phyloP scores from a whole-genome alignment of 1,140 invertebrate genomes.

The Euglossa dilemma region DNA sequence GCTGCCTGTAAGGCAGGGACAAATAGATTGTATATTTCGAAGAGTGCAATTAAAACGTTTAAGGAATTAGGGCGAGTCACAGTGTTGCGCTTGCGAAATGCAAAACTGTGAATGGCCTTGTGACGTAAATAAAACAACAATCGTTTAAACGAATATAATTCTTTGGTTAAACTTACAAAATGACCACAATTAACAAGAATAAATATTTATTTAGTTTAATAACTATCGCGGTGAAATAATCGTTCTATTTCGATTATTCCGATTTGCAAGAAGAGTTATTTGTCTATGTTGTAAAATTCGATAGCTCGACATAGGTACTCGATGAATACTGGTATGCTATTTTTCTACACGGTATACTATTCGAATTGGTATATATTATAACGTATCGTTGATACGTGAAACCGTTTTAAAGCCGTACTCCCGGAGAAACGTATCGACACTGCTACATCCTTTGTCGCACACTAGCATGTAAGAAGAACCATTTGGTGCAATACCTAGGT shows the following conservation, averaged over 20 bases:
- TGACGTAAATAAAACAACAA: neutral
- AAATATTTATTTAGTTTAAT: conserved; percentile 2
- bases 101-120: conserved; percentile 5
- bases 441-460: conserved; percentile 8
- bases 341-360: conserved; percentile 77
- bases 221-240: neutral
- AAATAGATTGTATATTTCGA: neutral
- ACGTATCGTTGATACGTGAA: conserved; percentile 31
- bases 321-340: conserved; percentile 72
- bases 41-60: conserved; percentile 17
- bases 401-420: neutral
- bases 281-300: conserved; percentile 10
- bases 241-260: neutral
- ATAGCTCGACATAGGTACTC: conserved; percentile 28
- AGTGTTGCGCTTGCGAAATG: neutral
- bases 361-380: conserved; percentile 63
- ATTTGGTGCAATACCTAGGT: conserved; percentile 68
- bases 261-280: neutral
- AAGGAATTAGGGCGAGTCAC: neutral
- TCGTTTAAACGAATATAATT: conserved; percentile 3
- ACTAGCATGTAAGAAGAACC: conserved; percentile 42
- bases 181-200: neutral
- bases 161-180: neutral
- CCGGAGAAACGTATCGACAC: neutral
- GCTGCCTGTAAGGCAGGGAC: conserved; percentile 7